Percentiles rank a stretch among this genome's conserved stretches.
Evolutionary conservation across 2,888 invertebrate genomes (phyloP).

Genomic region (Escarpia spicata): DNA sequence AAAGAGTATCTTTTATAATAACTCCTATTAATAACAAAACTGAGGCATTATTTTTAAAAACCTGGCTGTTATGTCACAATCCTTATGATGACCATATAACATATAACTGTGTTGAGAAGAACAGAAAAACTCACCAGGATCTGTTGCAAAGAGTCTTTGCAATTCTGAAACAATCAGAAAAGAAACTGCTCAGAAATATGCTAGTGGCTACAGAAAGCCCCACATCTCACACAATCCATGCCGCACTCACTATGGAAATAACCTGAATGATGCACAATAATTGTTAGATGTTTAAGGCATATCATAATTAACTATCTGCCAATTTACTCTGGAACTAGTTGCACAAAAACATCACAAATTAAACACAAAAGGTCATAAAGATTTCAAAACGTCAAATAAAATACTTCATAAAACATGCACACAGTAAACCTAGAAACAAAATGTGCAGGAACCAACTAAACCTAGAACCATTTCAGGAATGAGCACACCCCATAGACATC

Average conservation of each 20-base stretch:
- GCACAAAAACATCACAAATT: no score
- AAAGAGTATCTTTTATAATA: neutral
- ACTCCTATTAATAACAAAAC: neutral
- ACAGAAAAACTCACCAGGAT: conserved; percentile 21
- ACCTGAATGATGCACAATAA: neutral
- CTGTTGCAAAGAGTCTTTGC: conserved; percentile 28
- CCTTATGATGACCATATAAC: neutral
- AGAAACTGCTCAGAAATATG: neutral
- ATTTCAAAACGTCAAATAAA: no score
- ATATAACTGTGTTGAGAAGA: neutral
- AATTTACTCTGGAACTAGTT: no score
- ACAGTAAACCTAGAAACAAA: no score
- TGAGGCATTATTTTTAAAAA: no score
- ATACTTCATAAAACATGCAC: no score
- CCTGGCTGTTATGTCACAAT: no score
- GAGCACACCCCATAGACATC: neutral
- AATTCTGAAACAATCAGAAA: conserved; percentile 30
- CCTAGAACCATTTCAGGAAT: neutral
- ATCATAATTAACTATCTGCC: no score
- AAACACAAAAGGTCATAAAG: no score
- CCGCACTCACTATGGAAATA: neutral
- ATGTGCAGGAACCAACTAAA: neutral
- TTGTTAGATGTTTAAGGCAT: no score
- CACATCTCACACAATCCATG: neutral
- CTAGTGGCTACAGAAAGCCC: no score